Percentiles rank a stretch among this genome's conserved stretches.
phyloP scores from a whole-genome alignment of 1,140 invertebrate genomes.

The Aphis craccivora region DNA sequence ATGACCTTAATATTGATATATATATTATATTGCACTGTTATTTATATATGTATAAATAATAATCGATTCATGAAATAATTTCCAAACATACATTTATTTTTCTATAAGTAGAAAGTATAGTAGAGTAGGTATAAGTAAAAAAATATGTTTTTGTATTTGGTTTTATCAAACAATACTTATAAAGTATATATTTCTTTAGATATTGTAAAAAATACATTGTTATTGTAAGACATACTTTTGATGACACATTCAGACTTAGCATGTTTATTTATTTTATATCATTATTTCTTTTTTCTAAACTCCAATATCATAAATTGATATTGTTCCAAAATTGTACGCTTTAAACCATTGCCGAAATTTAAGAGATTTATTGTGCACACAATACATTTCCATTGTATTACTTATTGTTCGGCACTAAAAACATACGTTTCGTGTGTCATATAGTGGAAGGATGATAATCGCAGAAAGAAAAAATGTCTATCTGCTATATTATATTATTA shows the following conservation, averaged over 20 bases:
- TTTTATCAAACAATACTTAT: neutral
- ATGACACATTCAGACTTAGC: neutral
- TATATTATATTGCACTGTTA: neutral
- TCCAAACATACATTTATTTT: neutral
- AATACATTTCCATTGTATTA: neutral
- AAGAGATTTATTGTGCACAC: neutral
- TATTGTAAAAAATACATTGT: neutral
- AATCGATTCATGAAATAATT: neutral
- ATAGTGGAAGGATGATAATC: neutral
- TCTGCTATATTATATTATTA: neutral
- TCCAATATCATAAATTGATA: slow-evolving; percentile 34
- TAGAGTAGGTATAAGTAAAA: neutral
- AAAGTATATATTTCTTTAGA: neutral
- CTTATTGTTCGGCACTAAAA: neutral
- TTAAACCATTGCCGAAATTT: neutral
- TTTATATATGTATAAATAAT: neutral
- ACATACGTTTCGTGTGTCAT: neutral
- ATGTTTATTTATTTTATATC: neutral
- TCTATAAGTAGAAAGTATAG: no score
- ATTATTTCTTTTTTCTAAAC: neutral
- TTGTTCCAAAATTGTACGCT: neutral
- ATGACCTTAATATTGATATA: neutral
- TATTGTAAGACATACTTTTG: neutral
- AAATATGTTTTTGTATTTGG: neutral
- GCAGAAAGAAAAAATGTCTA: neutral